Evolutionary conservation across 1,140 invertebrate genomes (phyloP), one percentile per base, ranked within the genome.

Genomic region (Sycobia sp.): DNA sequence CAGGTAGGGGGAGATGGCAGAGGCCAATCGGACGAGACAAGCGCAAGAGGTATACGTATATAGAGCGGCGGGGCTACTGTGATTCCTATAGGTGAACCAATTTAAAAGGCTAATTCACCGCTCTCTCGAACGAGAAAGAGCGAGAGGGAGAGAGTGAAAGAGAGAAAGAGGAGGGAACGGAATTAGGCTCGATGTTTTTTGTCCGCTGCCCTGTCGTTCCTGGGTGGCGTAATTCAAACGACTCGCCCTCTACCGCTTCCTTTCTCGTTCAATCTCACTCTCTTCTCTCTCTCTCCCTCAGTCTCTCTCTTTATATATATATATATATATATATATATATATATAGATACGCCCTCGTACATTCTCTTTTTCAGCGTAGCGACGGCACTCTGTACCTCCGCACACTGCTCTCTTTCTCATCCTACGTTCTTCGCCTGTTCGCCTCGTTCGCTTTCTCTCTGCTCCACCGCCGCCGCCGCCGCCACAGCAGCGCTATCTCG

Each of bases 31-130:
- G 5, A 11, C 34, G 39, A 29, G 49, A 53, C 53, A 53, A 44
- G 29, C n/a, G n/a, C 38, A 50, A 10, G 36, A 16, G 32, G 58
- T 50, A n/a, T n/a, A n/a, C n/a, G n/a, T n/a, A n/a, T n/a, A n/a
- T n/a, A n/a, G n/a, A n/a, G n/a, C 51, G 39, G 54, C 53, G 64
- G 56, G 65, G 56, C 38, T n/a, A n/a, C n/a, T n/a, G n/a, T 66
- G 55, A 39, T 64, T 54, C 62, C 68, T 73, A 69, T 73, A 75
- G 73, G 69, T 71, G 71, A 78, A 69, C 61, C 78, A 79, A 80
- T 80, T 80, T 79, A 79, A 80, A 80, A 80, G 76, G 76, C 75
- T 79, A 78, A 79, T 79, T 80, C 72, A 65, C 71, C 58, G 57
- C 67, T 68, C 68, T 71, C 41, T 62, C 61, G 57, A 67, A 67